A percentile compares a stretch with the other conserved stretches of the same genome.
These are phyloP conservation scores for Gortyna flavago DNA, from an alignment of 2,888 invertebrate genomes.

Conservation along the genomic window DNA sequence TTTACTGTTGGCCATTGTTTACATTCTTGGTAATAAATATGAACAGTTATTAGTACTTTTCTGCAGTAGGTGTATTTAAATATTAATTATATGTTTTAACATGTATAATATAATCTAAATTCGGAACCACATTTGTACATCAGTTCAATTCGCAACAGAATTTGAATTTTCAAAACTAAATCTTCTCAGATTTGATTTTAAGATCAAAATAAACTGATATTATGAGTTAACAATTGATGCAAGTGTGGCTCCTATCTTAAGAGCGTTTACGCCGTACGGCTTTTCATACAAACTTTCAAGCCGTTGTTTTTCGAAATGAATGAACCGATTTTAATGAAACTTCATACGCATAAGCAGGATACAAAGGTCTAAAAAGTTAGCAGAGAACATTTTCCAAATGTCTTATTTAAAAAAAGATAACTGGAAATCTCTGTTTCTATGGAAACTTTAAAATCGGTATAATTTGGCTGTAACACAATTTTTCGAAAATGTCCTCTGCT, in stretches of 20 bases:
- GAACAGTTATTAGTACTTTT: constrained; percentile 1
- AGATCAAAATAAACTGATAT: not conserved
- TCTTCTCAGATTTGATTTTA: constrained; percentile 1
- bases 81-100: constrained; percentile 38
- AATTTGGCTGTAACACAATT: no score
- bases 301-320: no score
- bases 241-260: constrained; percentile 61
- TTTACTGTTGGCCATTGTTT: constrained; percentile 15
- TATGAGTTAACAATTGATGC: constrained; percentile 27
- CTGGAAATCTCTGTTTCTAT: no score
- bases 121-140: constrained; percentile 55
- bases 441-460: no score
- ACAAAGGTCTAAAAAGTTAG: no score
- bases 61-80: constrained; percentile 37
- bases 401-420: no score
- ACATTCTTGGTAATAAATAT: constrained; percentile 31
- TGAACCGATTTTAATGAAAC: no score
- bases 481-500: no score
- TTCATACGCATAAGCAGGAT: no score
- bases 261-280: no score
- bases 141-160: constrained; percentile 4
- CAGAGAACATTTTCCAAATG: no score
- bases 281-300: no score
- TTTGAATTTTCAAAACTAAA: constrained; percentile 7
- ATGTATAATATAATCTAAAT: constrained; percentile 52